Evolutionary conservation across 2,797 vertebrate genomes (phyloP), one percentile per base, ranked within the genome.

Genomic region (Muraenolepis orangiensis): DNA sequence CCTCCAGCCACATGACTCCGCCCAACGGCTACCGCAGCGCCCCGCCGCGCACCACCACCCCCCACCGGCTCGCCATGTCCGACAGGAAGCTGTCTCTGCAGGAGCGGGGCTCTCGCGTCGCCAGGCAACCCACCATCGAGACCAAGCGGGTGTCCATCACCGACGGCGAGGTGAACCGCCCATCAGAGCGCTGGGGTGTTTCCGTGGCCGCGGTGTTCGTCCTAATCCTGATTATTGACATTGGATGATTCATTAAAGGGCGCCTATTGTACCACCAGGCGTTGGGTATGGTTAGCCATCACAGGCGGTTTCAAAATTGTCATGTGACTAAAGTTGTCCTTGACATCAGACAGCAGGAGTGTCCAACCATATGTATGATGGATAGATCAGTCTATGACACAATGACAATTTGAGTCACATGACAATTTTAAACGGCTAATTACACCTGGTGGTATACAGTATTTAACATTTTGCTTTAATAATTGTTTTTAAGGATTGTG

Each of bases 71-170:
- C 3, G 73, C 73, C 28, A 90, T 95, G 2, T 94, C 95, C 0
- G 91, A 93, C 78, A 94, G 97, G 86, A 99, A 98, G 91, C 30
- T 97, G 78, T 99, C 98, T 0, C 93, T 99, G 76, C 98, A 98
- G 87, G 97, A 99, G 82, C 92, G 91, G 67, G 92, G 94, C 34
- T 93, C 87, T 77, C 85, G 91, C 80, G 83, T 94, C 2, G 84
- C 93, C 78, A 91, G 96, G 77, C 94, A 96, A 83, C 96, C 94
- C 16, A 98, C 97, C 0, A 95, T 98, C 0, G 96, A 99, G 89
- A 99, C 97, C 76, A 94, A 96, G 71, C 94, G 90, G 0, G 95
- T 99, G 83, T 97, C 96, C 82, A 96, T 98, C 88, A 97, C 96
- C 0, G 96, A 96, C 1, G 86, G 91, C 16, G 95, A 96, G 86